Evolutionary conservation across 2,888 invertebrate species (phyloP).

Genomic region (Mycalesis mineus): DNA sequence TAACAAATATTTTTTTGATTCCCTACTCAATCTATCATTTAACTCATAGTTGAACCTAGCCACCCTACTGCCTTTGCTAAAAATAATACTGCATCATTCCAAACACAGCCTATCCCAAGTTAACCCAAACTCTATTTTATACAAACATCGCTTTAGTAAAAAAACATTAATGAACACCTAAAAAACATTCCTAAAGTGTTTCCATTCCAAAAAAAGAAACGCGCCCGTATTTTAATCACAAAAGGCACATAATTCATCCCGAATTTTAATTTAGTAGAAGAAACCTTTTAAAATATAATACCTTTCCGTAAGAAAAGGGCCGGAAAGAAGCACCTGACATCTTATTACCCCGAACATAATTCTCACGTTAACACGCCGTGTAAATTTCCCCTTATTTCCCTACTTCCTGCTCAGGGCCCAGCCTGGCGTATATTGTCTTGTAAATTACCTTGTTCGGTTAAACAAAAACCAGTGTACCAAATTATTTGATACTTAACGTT

Average conservation of each 20-base stretch:
- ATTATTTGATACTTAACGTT: background rate
- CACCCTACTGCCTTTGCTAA: too few species aligned
- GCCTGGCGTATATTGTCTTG: constrained; percentile 8
- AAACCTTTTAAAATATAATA: constrained; percentile 5
- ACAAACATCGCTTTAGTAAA: too few species aligned
- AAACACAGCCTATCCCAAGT: too few species aligned
- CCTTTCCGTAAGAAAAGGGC: constrained; percentile 7
- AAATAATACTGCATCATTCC: too few species aligned
- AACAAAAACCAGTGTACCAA: constrained; percentile 8
- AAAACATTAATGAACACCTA: background rate
- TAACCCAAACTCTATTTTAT: too few species aligned
- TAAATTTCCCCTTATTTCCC: constrained; percentile 19
- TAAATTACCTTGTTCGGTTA: constrained; percentile 9
- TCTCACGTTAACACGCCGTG: constrained; percentile 22
- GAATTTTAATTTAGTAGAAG: constrained; percentile 8
- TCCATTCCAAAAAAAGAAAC: background rate
- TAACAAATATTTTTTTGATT: too few species aligned
- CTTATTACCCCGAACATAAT: constrained; percentile 19
- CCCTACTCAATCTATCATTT: too few species aligned
- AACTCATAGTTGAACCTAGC: too few species aligned
- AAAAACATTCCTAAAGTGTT: background rate
- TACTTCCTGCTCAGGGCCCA: constrained; percentile 14
- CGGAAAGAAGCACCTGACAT: constrained; percentile 13
- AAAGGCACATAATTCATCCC: background rate
- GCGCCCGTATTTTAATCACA: background rate